Base-by-base conservation (phyloP, 1,140 invertebrate species). In the Cotesia vestalis region DNA sequence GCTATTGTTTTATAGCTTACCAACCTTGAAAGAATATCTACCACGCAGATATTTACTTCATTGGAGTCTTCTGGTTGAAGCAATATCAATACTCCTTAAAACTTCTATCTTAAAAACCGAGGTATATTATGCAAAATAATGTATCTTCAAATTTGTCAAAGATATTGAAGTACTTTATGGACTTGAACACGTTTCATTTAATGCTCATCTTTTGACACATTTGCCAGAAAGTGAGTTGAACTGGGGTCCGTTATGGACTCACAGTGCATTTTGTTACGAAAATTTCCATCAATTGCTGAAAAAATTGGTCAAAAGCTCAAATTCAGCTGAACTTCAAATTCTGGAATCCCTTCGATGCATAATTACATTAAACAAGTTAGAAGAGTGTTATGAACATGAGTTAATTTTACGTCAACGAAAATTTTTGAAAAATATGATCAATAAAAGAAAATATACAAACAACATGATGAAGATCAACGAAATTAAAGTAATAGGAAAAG, bases 1-100 rank as follows among this genome's bases (percentile, higher is more conserved):
- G 69, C 67, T 81, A 0, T 66, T 82, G 17, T 78, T 66, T 66
- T 78, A 80, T 73, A 76, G 76, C 57, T 36, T 79, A 4, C 67
- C 75, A 8, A 73, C 67, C 12, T 60, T 80, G 3, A 76, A 75
- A 71, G 40, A 17, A 70, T 8, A 70, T 12, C 38, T 77, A 17
- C 71, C 71, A 5, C 4, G 4, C 14, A 76, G 72, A 76, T 78
- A 75, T 71, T 57, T 79, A 11, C 9, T 75, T 12, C 80, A 82
- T 66, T 82, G 77, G 76, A 34, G 57, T 8, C 74, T 79, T 36
- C 57, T 79, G 4, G 76, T 77, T 9, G 69, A 79, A 34, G 76
- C 57, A 4, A 76, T 81, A 27, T 71, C 36, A 12, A 75, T 78
- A 38, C 59, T 80, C 20, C 40, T 71, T 20, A 73, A 71, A 69